phyloP scores from a whole-genome alignment of 2,888 invertebrate genomes.

The Onthophagus sagittarius region DNA sequence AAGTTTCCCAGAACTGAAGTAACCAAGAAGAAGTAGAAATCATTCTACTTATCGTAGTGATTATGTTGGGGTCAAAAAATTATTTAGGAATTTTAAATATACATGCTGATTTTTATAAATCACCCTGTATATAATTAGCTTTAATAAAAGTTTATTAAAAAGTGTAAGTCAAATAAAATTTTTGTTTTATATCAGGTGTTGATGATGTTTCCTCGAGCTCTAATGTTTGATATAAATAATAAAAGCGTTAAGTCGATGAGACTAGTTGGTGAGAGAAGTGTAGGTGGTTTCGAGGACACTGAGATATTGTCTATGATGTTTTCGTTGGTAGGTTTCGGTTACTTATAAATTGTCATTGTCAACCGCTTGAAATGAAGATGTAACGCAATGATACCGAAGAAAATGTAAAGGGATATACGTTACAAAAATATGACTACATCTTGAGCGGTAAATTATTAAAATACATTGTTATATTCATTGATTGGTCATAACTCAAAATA shows the following conservation, averaged over 20 bases:
- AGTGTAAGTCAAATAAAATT: too few species aligned
- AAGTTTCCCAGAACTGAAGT: too few species aligned
- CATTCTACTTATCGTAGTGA: too few species aligned
- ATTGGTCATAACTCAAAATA: background rate
- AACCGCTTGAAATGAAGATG: background rate
- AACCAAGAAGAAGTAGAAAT: too few species aligned
- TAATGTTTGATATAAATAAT: constrained; percentile 41
- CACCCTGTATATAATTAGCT: too few species aligned
- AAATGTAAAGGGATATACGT: background rate
- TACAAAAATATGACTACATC: constrained; percentile 7
- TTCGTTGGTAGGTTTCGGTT: constrained; percentile 6
- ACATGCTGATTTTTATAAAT: too few species aligned
- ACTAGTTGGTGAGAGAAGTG: constrained; percentile 43
- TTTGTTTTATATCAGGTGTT: too few species aligned
- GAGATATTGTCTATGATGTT: constrained; percentile 41
- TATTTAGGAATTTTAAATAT: too few species aligned
- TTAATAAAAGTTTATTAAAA: too few species aligned
- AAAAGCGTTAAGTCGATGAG: constrained; percentile 47
- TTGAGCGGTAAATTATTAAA: background rate
- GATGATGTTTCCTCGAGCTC: too few species aligned
- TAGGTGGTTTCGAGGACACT: constrained; percentile 43
- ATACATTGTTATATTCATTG: background rate
- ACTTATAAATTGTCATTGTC: constrained; percentile 9
- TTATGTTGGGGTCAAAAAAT: too few species aligned
- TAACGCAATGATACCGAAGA: background rate